Percentiles rank a stretch among this genome's conserved stretches.
Evolutionary conservation across 2,113 vertebrate species (phyloP).

Genomic region (Notechis scutatus): DNA sequence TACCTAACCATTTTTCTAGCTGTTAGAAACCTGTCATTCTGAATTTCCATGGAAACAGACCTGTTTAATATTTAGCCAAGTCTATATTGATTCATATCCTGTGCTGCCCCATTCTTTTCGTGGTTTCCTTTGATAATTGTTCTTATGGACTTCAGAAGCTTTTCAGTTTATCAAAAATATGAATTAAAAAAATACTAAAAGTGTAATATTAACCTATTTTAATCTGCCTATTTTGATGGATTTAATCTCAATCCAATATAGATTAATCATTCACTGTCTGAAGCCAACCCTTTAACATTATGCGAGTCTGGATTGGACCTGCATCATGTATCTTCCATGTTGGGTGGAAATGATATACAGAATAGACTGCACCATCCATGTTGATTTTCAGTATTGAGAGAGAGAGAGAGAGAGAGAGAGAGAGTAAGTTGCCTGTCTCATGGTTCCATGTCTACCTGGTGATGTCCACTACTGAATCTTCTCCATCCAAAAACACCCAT

Average conservation of each 20-base stretch:
- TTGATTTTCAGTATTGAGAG: not conserved
- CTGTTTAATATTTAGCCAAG: conserved; percentile 28
- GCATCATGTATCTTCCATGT: not conserved
- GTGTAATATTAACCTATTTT: not conserved
- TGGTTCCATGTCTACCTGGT: not conserved
- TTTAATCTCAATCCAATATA: not conserved
- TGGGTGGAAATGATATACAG: not conserved
- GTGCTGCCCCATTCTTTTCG: not conserved
- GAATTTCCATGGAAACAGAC: conserved; percentile 21
- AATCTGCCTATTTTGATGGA: not conserved
- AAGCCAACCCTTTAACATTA: not conserved
- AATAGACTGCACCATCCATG: not conserved
- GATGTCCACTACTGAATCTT: not conserved
- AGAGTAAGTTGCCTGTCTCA: not conserved
- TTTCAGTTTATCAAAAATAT: not conserved
- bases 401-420: too few relatives aligned
- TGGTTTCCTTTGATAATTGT: not conserved
- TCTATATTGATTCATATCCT: conserved; percentile 7
- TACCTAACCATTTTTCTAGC: not conserved
- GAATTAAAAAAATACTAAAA: not conserved
- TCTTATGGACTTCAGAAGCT: not conserved
- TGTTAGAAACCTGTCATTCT: conserved; percentile 7
- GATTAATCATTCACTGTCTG: not conserved
- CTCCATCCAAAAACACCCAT: not conserved
- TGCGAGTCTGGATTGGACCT: not conserved